Conservation (phyloP, 2,113 vertebrate genomes). For the Heterocephalus glaber region DNA sequence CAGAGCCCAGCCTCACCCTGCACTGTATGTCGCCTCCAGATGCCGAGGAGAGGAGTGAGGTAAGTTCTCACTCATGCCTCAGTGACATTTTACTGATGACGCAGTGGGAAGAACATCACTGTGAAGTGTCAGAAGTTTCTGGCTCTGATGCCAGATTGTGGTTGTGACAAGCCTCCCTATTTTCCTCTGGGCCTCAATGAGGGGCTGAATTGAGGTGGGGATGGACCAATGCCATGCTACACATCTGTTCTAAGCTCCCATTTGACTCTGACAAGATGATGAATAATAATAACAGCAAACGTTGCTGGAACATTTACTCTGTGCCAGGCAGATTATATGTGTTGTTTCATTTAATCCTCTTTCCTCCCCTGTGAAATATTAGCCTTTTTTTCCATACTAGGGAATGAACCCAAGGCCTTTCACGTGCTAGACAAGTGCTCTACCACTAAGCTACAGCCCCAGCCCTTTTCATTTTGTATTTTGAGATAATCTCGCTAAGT, state of each 20-base stretch:
- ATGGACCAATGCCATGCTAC: neutral
- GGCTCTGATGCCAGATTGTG: neutral
- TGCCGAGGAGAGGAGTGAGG: neutral
- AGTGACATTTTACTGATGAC: neutral
- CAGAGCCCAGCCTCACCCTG: neutral
- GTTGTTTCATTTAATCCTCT: constrained; percentile 11
- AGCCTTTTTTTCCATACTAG: neutral
- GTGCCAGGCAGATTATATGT: neutral
- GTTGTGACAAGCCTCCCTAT: neutral
- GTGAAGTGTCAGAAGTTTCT: neutral
- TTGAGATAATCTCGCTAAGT: neutral
- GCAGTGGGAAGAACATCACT: neutral
- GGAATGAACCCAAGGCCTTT: neutral
- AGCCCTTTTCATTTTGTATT: neutral
- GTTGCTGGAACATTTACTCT: neutral
- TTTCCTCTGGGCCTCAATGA: neutral
- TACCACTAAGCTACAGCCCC: neutral
- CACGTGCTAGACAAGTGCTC: neutral
- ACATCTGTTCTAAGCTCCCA: constrained; percentile 43
- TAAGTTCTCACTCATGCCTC: neutral
- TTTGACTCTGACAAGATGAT: constrained; percentile 13
- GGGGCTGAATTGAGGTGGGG: neutral
- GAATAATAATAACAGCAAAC: constrained; percentile 42
- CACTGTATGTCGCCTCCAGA: neutral
- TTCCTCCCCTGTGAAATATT: neutral